These are phyloP conservation scores for Pelobates cultripes DNA, from an alignment of 2,797 vertebrate species.

Conservation along the genomic window DNA sequence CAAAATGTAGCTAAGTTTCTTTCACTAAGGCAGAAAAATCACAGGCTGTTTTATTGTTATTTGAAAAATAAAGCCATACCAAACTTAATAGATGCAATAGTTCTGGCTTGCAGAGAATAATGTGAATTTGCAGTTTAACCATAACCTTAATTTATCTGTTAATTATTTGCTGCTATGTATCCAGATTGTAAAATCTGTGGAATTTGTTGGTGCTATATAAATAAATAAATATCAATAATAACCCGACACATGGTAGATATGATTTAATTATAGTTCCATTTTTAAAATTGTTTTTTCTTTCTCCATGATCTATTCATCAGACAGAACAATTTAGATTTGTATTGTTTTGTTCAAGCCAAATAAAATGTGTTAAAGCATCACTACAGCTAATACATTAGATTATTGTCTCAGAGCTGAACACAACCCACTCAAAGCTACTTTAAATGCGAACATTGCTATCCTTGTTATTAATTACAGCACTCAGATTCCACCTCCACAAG, in stretches of 20 bases:
- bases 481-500: background rate
- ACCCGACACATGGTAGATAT: background rate
- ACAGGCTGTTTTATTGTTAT: too few relatives aligned
- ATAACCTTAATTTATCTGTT: too few relatives aligned
- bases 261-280: background rate
- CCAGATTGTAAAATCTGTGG: too few relatives aligned
- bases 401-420: constrained; percentile 15
- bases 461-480: constrained; percentile 3
- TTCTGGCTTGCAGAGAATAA: too few relatives aligned
- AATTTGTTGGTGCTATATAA: too few relatives aligned
- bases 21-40: too few relatives aligned
- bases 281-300: background rate
- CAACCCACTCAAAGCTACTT: constrained; percentile 19
- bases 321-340: background rate
- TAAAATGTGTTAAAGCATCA: constrained; percentile 19
- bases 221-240: too few relatives aligned
- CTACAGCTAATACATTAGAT: constrained; percentile 17
- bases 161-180: too few relatives aligned
- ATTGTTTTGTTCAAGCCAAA: background rate
- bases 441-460: background rate
- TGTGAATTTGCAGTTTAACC: too few relatives aligned
- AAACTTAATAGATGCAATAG: too few relatives aligned
- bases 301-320: background rate
- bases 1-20: too few relatives aligned
- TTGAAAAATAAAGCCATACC: too few relatives aligned